These are phyloP conservation scores for Cranoglanis bouderius DNA, from an alignment of 2,113 vertebrate species.

Conservation along the genomic window DNA sequence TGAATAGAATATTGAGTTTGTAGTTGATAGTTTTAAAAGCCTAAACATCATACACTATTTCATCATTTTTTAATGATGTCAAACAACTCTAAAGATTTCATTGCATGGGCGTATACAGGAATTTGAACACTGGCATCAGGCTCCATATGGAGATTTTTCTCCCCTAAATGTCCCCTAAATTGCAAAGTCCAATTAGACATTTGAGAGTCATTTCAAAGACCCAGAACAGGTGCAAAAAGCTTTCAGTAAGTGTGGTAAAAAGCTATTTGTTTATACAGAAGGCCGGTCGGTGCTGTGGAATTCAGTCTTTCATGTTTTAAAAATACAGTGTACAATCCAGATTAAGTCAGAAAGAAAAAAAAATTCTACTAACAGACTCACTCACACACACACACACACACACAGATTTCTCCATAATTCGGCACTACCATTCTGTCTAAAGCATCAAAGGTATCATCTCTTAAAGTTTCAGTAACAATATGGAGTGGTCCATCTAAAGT, in stretches of 20 bases:
- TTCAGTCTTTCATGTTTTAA: slow-evolving; percentile 50
- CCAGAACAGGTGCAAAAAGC: background rate
- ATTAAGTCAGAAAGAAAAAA: background rate
- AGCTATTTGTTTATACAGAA: slow-evolving; percentile 49
- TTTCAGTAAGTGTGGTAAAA: slow-evolving; percentile 36
- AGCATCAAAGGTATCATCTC: no score
- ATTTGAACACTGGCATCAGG: no score
- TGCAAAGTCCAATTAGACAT: background rate
- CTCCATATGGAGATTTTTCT: background rate
- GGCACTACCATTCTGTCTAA: no score
- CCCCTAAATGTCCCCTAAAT: no score
- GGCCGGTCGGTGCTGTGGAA: slow-evolving; percentile 48
- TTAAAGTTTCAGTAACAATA: no score
- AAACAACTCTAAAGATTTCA: no score
- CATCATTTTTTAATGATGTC: no score
- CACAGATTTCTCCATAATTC: no score
- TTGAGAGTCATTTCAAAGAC: background rate
- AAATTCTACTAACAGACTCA: no score
- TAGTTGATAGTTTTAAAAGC: background rate
- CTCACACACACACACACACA: no score
- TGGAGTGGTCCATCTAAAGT: no score
- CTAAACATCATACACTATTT: background rate
- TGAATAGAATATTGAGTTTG: background rate
- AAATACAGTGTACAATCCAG: slow-evolving; percentile 26
- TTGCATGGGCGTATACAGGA: no score